Evolutionary conservation across 2,113 vertebrate genomes (phyloP).

Genomic region (Pangasianodon gigas): DNA sequence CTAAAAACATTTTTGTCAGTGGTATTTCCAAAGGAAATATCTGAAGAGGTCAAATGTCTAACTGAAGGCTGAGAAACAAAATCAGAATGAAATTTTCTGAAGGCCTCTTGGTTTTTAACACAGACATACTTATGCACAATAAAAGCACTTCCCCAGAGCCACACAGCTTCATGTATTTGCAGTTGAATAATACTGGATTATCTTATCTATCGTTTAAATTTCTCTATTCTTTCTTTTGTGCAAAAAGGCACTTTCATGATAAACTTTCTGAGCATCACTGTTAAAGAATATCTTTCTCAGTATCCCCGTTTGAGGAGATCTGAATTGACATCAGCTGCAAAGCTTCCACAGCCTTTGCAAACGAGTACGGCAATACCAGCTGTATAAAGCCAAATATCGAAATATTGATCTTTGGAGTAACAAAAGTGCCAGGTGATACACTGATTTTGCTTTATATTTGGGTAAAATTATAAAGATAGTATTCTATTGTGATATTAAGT

Average conservation of each 20-base stretch:
- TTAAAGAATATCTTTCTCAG: neutral
- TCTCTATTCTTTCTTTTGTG: constrained; percentile 60
- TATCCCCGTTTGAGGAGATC: constrained; percentile 25
- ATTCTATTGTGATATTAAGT: neutral
- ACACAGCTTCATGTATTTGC: constrained; percentile 56
- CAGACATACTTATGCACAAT: constrained; percentile 45
- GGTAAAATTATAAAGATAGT: neutral
- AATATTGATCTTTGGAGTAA: constrained; percentile 63
- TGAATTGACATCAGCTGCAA: constrained; percentile 61
- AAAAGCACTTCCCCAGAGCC: constrained; percentile 63
- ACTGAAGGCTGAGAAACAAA: constrained; percentile 21
- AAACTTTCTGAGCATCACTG: constrained; percentile 13
- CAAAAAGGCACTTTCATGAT: constrained; percentile 73
- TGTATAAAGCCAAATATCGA: constrained; percentile 25
- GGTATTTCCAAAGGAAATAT: constrained; percentile 12
- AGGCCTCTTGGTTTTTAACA: constrained; percentile 64
- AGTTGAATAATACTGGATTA: constrained; percentile 54
- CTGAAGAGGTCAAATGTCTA: constrained; percentile 1
- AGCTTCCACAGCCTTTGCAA: constrained; percentile 50
- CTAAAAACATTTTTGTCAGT: constrained; percentile 1
- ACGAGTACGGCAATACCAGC: constrained; percentile 48
- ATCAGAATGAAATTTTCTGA: constrained; percentile 49
- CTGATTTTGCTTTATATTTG: neutral
- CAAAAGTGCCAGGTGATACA: constrained; percentile 43
- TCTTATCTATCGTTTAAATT: constrained; percentile 35